Conservation (phyloP, 2,797 vertebrate genomes). For the Helostoma temminkii region DNA sequence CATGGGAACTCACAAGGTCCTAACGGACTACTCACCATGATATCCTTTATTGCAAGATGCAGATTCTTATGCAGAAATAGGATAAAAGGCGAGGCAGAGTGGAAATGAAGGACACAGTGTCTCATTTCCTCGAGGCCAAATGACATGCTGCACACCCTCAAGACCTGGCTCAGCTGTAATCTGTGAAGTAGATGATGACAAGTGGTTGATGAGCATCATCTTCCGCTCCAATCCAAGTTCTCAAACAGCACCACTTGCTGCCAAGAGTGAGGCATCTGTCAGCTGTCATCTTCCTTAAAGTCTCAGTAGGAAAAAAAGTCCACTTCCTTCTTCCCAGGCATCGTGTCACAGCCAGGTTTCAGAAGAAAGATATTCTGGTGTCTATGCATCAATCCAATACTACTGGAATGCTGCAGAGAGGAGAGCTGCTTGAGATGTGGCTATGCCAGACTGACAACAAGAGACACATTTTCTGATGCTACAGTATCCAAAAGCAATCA, state of each 20-base stretch:
- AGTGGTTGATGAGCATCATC: constrained; percentile 59
- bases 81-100: constrained; percentile 44
- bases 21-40: constrained; percentile 53
- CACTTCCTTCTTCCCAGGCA: constrained; percentile 70
- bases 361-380: constrained; percentile 69
- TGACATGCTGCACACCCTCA: constrained; percentile 33
- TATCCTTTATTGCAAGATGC: constrained; percentile 44
- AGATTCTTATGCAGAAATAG: constrained; percentile 42
- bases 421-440: constrained; percentile 61
- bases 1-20: constrained; percentile 71
- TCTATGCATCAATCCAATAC: constrained; percentile 75
- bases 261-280: constrained; percentile 72
- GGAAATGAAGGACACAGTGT: constrained; percentile 56
- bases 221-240: constrained; percentile 52
- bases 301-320: constrained; percentile 36
- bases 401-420: constrained; percentile 47
- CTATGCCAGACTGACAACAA: constrained; percentile 54
- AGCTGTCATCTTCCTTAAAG: constrained; percentile 73
- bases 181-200: constrained; percentile 55
- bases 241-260: constrained; percentile 62
- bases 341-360: constrained; percentile 62
- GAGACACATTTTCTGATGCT: constrained; percentile 54
- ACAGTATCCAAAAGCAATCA: constrained; percentile 53
- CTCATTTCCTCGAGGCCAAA: constrained; percentile 45
- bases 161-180: constrained; percentile 58